Conservation (phyloP, 1,140 invertebrate species). For the Macrobrachium nipponense region DNA sequence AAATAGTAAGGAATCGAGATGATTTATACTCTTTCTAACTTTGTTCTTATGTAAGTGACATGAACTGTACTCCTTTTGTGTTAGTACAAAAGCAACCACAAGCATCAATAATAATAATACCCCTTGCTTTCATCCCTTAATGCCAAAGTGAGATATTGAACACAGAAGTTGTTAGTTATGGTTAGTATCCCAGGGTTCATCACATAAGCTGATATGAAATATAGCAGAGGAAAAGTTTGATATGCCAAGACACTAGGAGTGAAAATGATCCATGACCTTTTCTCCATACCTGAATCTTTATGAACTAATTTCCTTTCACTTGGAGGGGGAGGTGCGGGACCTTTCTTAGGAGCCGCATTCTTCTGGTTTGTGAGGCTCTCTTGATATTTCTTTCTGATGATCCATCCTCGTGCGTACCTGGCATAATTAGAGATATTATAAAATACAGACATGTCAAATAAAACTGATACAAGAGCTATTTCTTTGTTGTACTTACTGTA, state of each 20-base stretch:
- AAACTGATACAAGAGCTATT: too few relatives aligned
- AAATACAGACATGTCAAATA: too few relatives aligned
- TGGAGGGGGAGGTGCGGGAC: slow-evolving; percentile 4
- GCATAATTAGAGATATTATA: too few relatives aligned
- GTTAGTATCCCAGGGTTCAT: background rate
- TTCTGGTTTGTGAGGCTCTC: slow-evolving; percentile 30
- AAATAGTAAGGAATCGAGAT: background rate
- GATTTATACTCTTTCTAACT: background rate
- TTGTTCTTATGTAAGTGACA: background rate
- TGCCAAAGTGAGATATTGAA: background rate
- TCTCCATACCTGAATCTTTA: slow-evolving; percentile 32
- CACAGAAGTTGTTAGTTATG: background rate
- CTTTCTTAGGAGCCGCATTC: background rate
- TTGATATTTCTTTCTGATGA: slow-evolving; percentile 55
- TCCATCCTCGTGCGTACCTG: slow-evolving; percentile 51
- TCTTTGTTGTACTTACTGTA: too few relatives aligned
- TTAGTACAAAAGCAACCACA: too few relatives aligned
- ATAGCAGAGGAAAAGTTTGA: background rate
- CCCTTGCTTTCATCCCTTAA: too few relatives aligned
- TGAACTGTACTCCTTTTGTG: background rate
- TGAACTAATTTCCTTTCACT: slow-evolving; percentile 25
- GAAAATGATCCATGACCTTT: too few relatives aligned
- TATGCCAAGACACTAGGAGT: too few relatives aligned
- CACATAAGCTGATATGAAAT: background rate
- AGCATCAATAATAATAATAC: too few relatives aligned